Percentiles rank a stretch among this genome's conserved stretches.
Evolutionary conservation across 2,888 invertebrate genomes (phyloP).

Genomic region (Eueremaeus valkanovi): DNA sequence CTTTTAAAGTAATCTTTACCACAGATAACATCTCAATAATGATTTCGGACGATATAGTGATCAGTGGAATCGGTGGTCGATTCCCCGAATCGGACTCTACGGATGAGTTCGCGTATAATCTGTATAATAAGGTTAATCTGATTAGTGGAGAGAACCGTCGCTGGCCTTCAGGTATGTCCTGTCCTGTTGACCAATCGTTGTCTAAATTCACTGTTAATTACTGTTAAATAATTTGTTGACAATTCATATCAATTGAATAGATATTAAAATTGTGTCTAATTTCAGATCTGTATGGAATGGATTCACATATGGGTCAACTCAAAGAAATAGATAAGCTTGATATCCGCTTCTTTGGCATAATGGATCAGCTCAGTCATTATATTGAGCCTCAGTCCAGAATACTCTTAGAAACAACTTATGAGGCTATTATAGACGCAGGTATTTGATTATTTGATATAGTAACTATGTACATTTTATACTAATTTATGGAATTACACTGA

Average conservation of each 20-base stretch:
- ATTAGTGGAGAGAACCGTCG: neutral
- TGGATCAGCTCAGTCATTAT: conserved; percentile 81
- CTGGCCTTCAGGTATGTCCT: neutral
- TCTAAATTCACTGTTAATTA: too few species aligned
- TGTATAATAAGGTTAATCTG: neutral
- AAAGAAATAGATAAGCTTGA: conserved; percentile 77
- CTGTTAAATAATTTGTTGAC: too few species aligned
- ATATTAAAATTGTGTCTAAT: too few species aligned
- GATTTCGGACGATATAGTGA: conserved; percentile 2
- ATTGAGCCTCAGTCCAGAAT: conserved; percentile 90
- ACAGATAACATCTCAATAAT: too few species aligned
- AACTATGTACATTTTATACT: too few species aligned
- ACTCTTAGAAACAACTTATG: too few species aligned
- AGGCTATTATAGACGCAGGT: neutral
- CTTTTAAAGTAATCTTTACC: too few species aligned
- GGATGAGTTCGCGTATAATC: neutral
- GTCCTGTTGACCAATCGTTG: too few species aligned
- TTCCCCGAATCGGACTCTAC: neutral
- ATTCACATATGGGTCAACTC: conserved; percentile 63
- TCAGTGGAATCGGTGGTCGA: conserved; percentile 5
- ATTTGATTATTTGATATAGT: too few species aligned
- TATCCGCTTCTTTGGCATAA: conserved; percentile 82
- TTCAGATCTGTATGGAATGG: conserved; percentile 69
- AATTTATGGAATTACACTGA: too few species aligned
- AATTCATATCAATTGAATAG: too few species aligned